Base-by-base conservation (phyloP, 2,113 vertebrate species). In the Ochotona princeps region DNA sequence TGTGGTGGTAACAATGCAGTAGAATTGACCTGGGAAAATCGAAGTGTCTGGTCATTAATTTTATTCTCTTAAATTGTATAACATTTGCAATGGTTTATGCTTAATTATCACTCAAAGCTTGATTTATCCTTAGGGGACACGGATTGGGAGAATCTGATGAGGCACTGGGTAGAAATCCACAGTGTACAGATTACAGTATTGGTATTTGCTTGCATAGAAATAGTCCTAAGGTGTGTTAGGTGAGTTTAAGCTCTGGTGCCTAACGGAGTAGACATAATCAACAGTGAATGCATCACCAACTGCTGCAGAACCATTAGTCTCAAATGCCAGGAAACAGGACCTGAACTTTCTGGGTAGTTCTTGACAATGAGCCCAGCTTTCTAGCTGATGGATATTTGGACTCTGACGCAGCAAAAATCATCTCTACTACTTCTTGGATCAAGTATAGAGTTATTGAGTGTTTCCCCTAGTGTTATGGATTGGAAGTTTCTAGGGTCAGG, bases 261-360 rank as follows among this genome's bases (percentile, higher is more conserved):
- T n/a, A n/a, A n/a, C n/a, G n/a, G n/a, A n/a, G n/a, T n/a, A n/a
- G n/a, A n/a, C n/a, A n/a, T n/a, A n/a, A n/a, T n/a, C n/a, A n/a
- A n/a, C n/a, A 92, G 89, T 75, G 66, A 89, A 67, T 91, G 93
- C 57, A 87, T 87, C 83, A 95, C 67, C 75, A 95, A 38, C 92
- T 95, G 91, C 65, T 81, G 47, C 75, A 72, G 83, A 91, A 88
- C 91, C 72, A 30, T 93, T 80, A 80, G 69, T 92, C 26, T 95
- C 74, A 67, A 65, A 83, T 93, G 73, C 84, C 69, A 86, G 89
- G 70, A 93, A 94, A 78, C 65, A 32, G 75, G 15, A 49, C 35
- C 88, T 73, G 30, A 20, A 18, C 73, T 90, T 95, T 94, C 90
- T 0, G 44, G 76, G 44, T 84, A 66, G 76, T 90, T 93, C 72